Percentiles rank a stretch among this genome's conserved stretches.
phyloP scores from a whole-genome alignment of 2,113 vertebrate genomes.

The Baryphthengus martii region DNA sequence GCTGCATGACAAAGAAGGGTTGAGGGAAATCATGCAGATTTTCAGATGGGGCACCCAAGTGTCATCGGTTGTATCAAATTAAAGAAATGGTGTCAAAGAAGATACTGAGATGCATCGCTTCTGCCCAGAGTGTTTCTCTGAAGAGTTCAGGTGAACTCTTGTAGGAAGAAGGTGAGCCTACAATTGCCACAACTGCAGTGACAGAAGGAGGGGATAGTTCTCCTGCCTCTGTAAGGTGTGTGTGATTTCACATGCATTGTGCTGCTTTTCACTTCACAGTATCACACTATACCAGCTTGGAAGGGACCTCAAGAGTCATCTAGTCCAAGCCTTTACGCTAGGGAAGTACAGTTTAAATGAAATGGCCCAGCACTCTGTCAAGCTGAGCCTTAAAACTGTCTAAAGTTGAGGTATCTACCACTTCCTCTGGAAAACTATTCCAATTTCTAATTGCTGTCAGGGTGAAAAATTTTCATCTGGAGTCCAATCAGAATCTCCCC shows the following conservation, averaged over 20 bases:
- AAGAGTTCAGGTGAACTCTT: neutral
- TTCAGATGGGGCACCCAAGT: slow-evolving; percentile 14
- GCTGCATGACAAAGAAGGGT: slow-evolving; percentile 46
- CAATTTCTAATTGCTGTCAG: too few relatives aligned
- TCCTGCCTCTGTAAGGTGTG: neutral
- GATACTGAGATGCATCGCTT: neutral
- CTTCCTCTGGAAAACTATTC: too few relatives aligned
- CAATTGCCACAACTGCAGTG: neutral
- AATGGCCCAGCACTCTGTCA: too few relatives aligned
- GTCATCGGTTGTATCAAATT: slow-evolving; percentile 54
- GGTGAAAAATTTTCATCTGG: too few relatives aligned
- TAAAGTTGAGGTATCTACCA: too few relatives aligned
- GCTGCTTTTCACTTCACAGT: neutral
- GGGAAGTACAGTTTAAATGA: too few relatives aligned
- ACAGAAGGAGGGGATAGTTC: neutral
- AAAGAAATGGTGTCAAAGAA: neutral
- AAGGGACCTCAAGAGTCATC: too few relatives aligned
- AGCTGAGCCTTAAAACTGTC: too few relatives aligned
- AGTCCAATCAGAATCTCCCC: too few relatives aligned
- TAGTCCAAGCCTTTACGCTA: too few relatives aligned
- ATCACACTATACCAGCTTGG: too few relatives aligned
- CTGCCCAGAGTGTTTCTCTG: neutral
- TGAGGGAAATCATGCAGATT: neutral
- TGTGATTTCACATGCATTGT: neutral
- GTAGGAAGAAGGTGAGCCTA: neutral